Conservation (phyloP, 2,113 vertebrate genomes). For the Colossoma macropomum region DNA sequence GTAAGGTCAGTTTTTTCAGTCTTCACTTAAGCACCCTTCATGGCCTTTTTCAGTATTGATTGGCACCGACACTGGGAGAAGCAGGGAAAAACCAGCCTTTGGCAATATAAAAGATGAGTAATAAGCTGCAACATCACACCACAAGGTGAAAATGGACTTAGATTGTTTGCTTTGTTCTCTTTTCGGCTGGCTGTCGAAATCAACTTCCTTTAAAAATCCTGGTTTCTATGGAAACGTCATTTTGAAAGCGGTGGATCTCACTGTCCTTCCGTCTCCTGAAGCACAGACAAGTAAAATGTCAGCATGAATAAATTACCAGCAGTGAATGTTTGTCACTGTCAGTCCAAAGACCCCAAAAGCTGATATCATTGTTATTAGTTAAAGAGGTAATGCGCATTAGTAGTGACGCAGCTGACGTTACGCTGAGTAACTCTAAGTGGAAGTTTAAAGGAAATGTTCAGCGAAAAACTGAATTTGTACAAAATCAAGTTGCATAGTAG, state of each 20-base stretch:
- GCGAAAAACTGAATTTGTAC: no score
- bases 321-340: slow-evolving; percentile 31
- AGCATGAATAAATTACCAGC: slow-evolving; percentile 29
- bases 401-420: neutral
- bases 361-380: slow-evolving; percentile 23
- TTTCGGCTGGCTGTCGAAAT: slow-evolving; percentile 35
- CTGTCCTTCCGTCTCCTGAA: slow-evolving; percentile 22
- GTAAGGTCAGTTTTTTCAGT: neutral
- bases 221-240: slow-evolving; percentile 67
- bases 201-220: slow-evolving; percentile 35
- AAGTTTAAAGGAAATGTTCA: no score
- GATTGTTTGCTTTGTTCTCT: slow-evolving; percentile 42
- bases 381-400: neutral
- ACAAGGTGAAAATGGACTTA: slow-evolving; percentile 1
- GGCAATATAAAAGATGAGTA: neutral
- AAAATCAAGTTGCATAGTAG: no score
- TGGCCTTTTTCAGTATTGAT: neutral
- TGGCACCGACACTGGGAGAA: neutral
- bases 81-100: neutral
- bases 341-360: slow-evolving; percentile 19
- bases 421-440: no score
- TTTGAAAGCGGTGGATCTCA: slow-evolving; percentile 49
- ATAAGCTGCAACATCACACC: neutral
- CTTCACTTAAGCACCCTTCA: neutral
- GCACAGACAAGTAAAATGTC: slow-evolving; percentile 21